phyloP scores from a whole-genome alignment of 2,797 vertebrate genomes.

The Mastacembelus armatus region DNA sequence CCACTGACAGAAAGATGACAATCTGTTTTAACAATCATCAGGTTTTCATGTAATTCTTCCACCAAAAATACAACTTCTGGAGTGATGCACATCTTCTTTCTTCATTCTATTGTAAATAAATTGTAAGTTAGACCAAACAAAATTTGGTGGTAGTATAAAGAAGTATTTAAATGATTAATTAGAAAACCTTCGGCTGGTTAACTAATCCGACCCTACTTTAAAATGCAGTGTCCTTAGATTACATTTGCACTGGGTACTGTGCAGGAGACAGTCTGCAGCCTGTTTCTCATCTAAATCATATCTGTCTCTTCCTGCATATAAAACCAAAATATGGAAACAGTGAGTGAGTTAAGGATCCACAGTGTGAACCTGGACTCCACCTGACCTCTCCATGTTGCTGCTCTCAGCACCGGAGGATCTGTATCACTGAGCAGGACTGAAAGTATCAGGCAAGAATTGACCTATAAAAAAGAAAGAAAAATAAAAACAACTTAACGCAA shows the following conservation, averaged over 20 bases:
- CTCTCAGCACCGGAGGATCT: too few species aligned
- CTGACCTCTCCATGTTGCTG: slow-evolving; percentile 72
- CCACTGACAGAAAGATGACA: too few species aligned
- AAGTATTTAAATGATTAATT: background rate
- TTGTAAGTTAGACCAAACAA: too few species aligned
- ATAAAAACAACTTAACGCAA: too few species aligned
- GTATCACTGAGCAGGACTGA: slow-evolving; percentile 19
- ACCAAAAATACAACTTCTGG: background rate
- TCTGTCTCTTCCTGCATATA: slow-evolving; percentile 43
- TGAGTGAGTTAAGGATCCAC: slow-evolving; percentile 33
- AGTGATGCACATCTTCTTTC: too few species aligned
- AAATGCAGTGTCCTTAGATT: slow-evolving; percentile 9
- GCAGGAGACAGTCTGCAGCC: background rate
- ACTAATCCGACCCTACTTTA: background rate
- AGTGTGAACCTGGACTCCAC: slow-evolving; percentile 63
- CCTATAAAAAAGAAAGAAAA: slow-evolving; percentile 6
- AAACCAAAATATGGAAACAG: slow-evolving; percentile 64
- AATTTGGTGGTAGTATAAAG: too few species aligned
- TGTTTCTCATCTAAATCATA: slow-evolving; percentile 41
- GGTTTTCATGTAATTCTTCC: background rate
- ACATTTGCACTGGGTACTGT: background rate
- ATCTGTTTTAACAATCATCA: background rate
- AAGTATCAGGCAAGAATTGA: background rate
- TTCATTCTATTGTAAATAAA: too few species aligned
- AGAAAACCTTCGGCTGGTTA: background rate